Base-by-base conservation (phyloP, 2,797 vertebrate genomes). In the Schizothorax lantsangensis region DNA sequence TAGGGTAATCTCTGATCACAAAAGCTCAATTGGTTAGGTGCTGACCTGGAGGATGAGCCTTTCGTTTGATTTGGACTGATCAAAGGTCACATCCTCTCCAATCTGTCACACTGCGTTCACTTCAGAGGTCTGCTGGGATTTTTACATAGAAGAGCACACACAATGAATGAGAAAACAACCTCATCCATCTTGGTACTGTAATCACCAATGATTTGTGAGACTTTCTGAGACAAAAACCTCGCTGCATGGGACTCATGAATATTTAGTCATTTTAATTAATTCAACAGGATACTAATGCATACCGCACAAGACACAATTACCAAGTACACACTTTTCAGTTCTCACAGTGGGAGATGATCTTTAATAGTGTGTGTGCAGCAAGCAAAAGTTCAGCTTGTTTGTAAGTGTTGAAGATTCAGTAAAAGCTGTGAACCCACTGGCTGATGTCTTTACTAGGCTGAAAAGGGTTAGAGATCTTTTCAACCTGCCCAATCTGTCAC, bases 201-300 rank as follows among this genome's bases (percentile, higher is more conserved):
- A 62, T 74, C 40, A 49, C 54, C 40, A n/a, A 75, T 75, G 54
- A 83, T 83, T 74, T 74, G 81, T 83, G 69, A 64, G 57, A 38
- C 30, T 77, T 84, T 38, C 43, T 6, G 33, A 38, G 43, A 38
- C 21, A 75, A 75, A 62, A 83, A 33, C 17, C 1, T 30, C 72
- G 64, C 72, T n/a, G n/a, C 57, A 43, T 79, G 77, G 77, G 30
- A 59, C 30, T 84, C 21, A 84, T 84, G 72, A 75, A 84, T 84
- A 77, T 77, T 77, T 66, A 49, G 75, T 49, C 10, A 49, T 74
- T 83, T 72, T 47, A 49, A 84, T 77, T 21, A 52, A 84, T 84
- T 66, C 14, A 66, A 8, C 2, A n/a, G 17, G 38, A 74, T 83
- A 36, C 7, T 26, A 64, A 64, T 64, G 82, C 54, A 38, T 66